phyloP scores from a whole-genome alignment of 2,888 invertebrate species.

The Meteorus colon region DNA sequence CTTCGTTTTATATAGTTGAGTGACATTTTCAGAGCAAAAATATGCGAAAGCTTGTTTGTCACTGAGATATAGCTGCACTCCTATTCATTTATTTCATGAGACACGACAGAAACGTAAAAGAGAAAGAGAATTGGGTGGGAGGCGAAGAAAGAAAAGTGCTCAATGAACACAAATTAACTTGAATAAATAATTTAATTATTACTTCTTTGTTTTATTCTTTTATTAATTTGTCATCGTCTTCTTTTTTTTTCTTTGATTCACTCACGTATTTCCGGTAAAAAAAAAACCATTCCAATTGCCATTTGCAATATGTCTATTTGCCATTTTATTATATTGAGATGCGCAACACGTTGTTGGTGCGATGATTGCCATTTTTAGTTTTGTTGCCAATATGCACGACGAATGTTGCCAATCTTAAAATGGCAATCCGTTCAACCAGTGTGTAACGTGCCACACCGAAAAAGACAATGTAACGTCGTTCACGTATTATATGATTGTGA shows the following conservation, averaged over 20 bases:
- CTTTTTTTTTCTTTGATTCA: not conserved
- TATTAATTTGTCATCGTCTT: not conserved
- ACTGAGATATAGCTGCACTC: not conserved
- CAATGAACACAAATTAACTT: not conserved
- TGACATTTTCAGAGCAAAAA: not conserved
- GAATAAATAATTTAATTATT: not conserved
- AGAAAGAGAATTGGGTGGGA: not conserved
- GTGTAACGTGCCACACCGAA: slow-evolving; percentile 10
- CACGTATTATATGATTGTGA: not conserved
- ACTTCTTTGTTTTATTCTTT: not conserved
- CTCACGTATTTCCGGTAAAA: slow-evolving; percentile 13
- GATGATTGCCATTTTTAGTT: slow-evolving; percentile 16
- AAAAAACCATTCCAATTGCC: slow-evolving; percentile 6
- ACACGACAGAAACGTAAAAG: not conserved
- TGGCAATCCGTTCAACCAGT: not conserved
- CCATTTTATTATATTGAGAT: not conserved
- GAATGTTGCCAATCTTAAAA: slow-evolving; percentile 13
- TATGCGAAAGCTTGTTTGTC: not conserved
- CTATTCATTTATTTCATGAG: not conserved
- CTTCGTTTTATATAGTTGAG: not conserved
- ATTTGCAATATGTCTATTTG: slow-evolving; percentile 15
- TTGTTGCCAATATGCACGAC: slow-evolving; percentile 10
- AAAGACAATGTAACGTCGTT: slow-evolving; percentile 1
- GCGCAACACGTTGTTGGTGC: slow-evolving; percentile 1
- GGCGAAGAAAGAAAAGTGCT: not conserved